Evolutionary conservation across 1,140 invertebrate species (phyloP).

Genomic region (Aphis gossypii): DNA sequence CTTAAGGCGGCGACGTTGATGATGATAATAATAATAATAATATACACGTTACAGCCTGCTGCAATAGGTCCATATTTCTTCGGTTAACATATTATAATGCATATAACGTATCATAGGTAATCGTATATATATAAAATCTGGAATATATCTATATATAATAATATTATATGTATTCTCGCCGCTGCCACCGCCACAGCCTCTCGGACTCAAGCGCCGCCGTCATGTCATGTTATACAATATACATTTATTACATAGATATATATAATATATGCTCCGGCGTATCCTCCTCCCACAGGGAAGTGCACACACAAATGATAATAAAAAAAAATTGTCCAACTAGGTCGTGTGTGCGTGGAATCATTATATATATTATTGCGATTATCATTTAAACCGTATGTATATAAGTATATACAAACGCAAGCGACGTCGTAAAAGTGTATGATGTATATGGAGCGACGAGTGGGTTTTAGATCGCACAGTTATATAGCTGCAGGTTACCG

Average conservation of each 20-base stretch:
- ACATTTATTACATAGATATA: neutral
- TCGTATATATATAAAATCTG: neutral
- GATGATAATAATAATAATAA: conserved; percentile 5
- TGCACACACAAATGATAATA: neutral
- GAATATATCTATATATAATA: neutral
- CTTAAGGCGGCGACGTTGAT: neutral
- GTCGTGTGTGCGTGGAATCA: neutral
- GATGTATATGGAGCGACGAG: neutral
- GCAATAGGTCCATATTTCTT: neutral
- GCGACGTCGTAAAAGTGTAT: neutral
- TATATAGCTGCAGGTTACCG: neutral
- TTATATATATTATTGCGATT: neutral
- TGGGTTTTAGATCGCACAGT: neutral
- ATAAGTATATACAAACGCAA: neutral
- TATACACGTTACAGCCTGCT: neutral
- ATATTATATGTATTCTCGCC: neutral
- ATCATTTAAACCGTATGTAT: neutral
- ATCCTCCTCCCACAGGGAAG: neutral
- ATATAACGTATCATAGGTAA: neutral
- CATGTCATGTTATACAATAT: neutral
- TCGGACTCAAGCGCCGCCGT: neutral
- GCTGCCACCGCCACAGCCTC: neutral
- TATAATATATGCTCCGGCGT: neutral
- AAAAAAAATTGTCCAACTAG: neutral
- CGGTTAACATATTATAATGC: neutral